These are phyloP conservation scores for Melipona bicolor DNA, from an alignment of 2,888 invertebrate genomes.

Conservation along the genomic window DNA sequence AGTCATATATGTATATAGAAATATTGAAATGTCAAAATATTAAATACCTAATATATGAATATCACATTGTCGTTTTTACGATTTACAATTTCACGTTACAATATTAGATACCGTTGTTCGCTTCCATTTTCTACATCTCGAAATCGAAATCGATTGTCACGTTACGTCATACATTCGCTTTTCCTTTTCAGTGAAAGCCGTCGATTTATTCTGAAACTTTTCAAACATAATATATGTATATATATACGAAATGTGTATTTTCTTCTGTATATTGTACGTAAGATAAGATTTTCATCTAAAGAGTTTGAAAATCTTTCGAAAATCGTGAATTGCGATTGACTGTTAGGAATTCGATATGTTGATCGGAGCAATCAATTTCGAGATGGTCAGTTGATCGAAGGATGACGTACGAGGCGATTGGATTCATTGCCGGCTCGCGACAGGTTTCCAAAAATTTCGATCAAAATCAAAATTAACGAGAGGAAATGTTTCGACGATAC, in stretches of 20 bases:
- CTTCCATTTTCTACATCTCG: neutral
- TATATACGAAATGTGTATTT: neutral
- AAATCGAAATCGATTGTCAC: neutral
- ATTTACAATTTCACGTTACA: neutral
- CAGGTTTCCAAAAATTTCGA: neutral
- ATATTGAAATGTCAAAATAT: neutral
- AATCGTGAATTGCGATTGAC: neutral
- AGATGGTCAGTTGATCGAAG: neutral
- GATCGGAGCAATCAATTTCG: neutral
- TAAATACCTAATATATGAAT: neutral
- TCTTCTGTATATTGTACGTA: neutral
- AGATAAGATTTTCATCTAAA: neutral
- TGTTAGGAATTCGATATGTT: neutral
- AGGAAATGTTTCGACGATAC: neutral
- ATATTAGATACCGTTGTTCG: neutral
- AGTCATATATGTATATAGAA: neutral
- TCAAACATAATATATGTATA: neutral
- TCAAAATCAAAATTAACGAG: neutral
- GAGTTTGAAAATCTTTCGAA: neutral
- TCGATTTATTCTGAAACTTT: neutral
- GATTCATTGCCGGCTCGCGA: constrained; percentile 27
- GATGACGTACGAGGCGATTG: constrained; percentile 26
- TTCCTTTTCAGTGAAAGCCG: too few species aligned
- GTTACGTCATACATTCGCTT: neutral
- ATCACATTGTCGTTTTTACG: neutral